A percentile compares a stretch with the other conserved stretches of the same genome.
Evolutionary conservation across 2,888 invertebrate species (phyloP).

Genomic region (Diaprepes abbreviatus): DNA sequence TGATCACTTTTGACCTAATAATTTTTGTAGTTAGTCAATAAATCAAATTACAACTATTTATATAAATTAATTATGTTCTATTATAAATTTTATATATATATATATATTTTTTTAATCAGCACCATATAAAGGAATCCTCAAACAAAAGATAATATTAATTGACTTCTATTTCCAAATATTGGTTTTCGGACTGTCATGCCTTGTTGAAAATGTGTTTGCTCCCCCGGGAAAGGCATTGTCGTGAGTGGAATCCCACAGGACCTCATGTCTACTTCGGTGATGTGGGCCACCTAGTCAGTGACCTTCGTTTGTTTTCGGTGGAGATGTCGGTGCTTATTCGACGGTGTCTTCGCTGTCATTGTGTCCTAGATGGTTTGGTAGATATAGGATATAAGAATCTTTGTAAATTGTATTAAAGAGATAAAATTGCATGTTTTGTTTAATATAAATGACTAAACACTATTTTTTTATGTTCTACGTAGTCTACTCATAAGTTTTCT

Average conservation of each 20-base stretch:
- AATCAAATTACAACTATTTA: too few relatives aligned
- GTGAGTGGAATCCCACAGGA: constrained; percentile 61
- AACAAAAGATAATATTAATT: constrained; percentile 53
- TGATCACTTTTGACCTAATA: too few relatives aligned
- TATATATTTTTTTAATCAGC: neutral
- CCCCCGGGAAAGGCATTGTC: constrained; percentile 59
- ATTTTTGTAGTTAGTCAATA: too few relatives aligned
- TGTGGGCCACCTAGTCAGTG: constrained; percentile 57
- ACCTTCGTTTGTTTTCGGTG: constrained; percentile 45
- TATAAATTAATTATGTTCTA: too few relatives aligned
- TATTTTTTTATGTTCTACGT: too few relatives aligned
- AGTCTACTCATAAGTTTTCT: too few relatives aligned
- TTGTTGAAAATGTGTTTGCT: constrained; percentile 54
- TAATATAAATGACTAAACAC: too few relatives aligned
- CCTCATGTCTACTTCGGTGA: constrained; percentile 62
- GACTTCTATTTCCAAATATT: constrained; percentile 60
- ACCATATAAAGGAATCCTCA: neutral
- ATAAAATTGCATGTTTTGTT: neutral
- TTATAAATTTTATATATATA: too few relatives aligned
- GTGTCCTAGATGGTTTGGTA: constrained; percentile 11
- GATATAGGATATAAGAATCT: constrained; percentile 3
- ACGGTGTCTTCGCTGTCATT: constrained; percentile 30
- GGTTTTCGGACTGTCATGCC: constrained; percentile 51
- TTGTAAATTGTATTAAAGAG: neutral
- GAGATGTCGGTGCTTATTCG: constrained; percentile 20